Percentiles rank a stretch among this genome's conserved stretches.
phyloP scores from a whole-genome alignment of 2,888 invertebrate genomes.

The Peribatodes rhomboidaria region DNA sequence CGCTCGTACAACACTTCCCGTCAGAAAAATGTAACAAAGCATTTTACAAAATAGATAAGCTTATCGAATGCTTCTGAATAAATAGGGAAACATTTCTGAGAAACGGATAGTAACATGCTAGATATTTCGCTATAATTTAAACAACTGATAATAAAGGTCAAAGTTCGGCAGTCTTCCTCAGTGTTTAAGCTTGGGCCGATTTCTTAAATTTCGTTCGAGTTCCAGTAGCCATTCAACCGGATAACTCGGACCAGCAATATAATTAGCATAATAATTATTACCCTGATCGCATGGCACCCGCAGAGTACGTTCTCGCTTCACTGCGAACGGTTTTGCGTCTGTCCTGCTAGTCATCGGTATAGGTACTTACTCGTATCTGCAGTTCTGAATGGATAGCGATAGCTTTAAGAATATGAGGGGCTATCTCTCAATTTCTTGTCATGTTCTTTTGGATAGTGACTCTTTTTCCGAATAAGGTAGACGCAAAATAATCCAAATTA shows the following conservation, averaged over 20 bases:
- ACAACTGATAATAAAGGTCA: constrained; percentile 22
- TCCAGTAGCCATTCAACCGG: constrained; percentile 7
- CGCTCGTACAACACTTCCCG: not conserved
- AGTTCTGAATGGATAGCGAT: constrained; percentile 38
- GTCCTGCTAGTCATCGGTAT: constrained; percentile 51
- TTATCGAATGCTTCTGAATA: not conserved
- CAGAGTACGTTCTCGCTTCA: constrained; percentile 32
- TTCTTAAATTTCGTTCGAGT: not conserved
- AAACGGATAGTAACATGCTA: constrained; percentile 27
- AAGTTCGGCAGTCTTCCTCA: constrained; percentile 9
- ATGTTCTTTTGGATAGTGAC: too few relatives aligned
- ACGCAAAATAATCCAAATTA: too few relatives aligned
- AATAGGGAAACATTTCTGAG: not conserved
- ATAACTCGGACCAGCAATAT: constrained; percentile 3
- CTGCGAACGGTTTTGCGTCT: constrained; percentile 44
- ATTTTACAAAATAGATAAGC: not conserved
- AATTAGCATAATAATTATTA: constrained; percentile 1
- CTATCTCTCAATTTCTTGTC: too few relatives aligned
- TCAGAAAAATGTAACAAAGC: not conserved
- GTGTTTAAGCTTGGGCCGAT: not conserved
- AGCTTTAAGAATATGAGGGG: constrained; percentile 1
- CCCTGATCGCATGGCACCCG: constrained; percentile 24
- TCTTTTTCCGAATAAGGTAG: too few relatives aligned
- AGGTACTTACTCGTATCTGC: too few relatives aligned
- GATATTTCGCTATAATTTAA: constrained; percentile 18